A percentile compares a stretch with the other conserved stretches of the same genome.
These are phyloP conservation scores for Grammomys surdaster DNA, from an alignment of 2,113 vertebrate genomes.

Conservation along the genomic window DNA sequence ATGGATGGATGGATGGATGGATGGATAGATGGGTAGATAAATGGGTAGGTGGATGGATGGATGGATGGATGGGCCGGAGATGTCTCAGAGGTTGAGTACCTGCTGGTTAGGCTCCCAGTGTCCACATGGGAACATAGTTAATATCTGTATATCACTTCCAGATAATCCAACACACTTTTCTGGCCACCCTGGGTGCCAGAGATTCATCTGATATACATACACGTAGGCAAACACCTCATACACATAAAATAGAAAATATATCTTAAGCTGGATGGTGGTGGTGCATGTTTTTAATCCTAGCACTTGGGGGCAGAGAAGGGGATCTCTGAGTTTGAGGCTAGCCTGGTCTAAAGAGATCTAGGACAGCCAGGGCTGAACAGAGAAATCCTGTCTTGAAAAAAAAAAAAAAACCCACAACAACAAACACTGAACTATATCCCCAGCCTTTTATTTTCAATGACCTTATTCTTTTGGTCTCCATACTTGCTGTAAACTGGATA, in stretches of 20 bases:
- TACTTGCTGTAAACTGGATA: constrained; percentile 9
- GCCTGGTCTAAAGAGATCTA: neutral
- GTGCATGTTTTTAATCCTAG: neutral
- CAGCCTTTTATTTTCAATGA: neutral
- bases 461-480: neutral
- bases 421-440: no score
- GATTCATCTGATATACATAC: rapidly evolving
- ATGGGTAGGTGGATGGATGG: neutral
- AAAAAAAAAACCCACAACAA: neutral
- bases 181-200: neutral
- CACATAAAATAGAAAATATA: neutral
- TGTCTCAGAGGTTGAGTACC: neutral
- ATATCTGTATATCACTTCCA: neutral
- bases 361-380: neutral
- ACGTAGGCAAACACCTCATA: neutral
- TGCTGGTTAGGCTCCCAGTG: neutral
- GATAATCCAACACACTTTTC: neutral
- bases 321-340: neutral
- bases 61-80: neutral
- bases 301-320: neutral
- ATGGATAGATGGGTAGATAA: neutral
- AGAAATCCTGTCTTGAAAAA: neutral
- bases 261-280: neutral
- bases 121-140: neutral
- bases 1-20: neutral